Base-by-base conservation (phyloP, 1,140 invertebrate species). In the Penaeus vannamei region DNA sequence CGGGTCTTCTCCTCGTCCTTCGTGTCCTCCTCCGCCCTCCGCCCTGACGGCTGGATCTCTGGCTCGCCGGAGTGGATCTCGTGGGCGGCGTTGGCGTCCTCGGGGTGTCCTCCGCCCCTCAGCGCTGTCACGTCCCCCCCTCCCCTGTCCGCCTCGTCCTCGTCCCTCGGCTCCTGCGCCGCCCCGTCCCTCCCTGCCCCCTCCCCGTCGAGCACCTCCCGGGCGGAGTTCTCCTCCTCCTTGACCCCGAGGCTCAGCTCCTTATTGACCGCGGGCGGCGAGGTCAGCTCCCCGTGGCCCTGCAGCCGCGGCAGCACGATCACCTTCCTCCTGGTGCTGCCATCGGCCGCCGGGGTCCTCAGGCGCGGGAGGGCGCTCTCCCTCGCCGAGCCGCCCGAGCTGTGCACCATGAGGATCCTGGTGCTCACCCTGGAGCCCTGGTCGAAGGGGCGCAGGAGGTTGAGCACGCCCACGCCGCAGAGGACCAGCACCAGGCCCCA, bases 21-120 rank as follows among this genome's bases (percentile, higher is more conserved):
- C 22, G 3, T 3, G 46, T 26, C 76, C 66, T 36, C 83, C 64
- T 29, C 53, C 60, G 23, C 64, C n/a, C 14, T 29, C 32, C 26
- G 22, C 59, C 23, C 14, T 53, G 36, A 29, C 62, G 60, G 46
- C 53, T 85, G n/a, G n/a, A 69, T 80, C 2, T 89, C 87, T 26
- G 87, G 87, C 59, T 89, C 87, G 60, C 84, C 72, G 17, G 87
- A 89, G 64, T 89, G 84, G 10, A 89, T 83, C 36, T 89, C 87
- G 59, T 89, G 84, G 29, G 87, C 87, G 10, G 87, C 87, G 36
- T 89, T 46, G 26, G 66, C 69, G 69, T 89, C 87, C 29, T 61
- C 22, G 3, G 32, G 26, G 36, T 84, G 69, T 10, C 81, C 81
- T 19, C 61, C 62, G 61, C 59, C 60, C 29, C 10, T 32, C n/a